Evolutionary conservation across 2,797 vertebrate species (phyloP), one percentile per base, ranked within the genome.

Genomic region (Telmatherina bonti): DNA sequence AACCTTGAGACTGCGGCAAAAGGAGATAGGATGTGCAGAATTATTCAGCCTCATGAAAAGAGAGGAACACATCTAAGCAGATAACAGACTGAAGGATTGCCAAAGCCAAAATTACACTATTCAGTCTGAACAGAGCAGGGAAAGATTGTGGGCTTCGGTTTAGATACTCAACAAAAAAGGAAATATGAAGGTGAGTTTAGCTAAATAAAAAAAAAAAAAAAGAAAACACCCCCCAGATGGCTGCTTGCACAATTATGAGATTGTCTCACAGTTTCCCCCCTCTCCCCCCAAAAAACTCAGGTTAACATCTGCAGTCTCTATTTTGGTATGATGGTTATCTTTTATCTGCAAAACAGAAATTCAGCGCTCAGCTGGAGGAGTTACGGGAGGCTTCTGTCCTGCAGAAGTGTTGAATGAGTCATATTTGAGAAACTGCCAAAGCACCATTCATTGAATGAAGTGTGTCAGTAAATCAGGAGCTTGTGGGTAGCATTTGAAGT

Each of bases 101-200:
- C 64, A 81, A 62, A 76, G 79, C 76, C 81, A 62, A 68, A 72
- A 72, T 82, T 56, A 64, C 66, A 73, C 63, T 78, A 83, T 86
- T 88, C 77, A 61, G 30, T 78, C 30, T 79, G 76, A 85, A 85
- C n/a, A n/a, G n/a, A n/a, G n/a, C n/a, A n/a, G n/a, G n/a, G n/a
- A n/a, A n/a, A 75, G 58, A 83, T 74, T 62, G 52, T 64, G 57
- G 62, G 57, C 74, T 83, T 81, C 51, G 75, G 70, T 72, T 45
- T 73, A 47, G 53, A 85, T 75, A 67, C 62, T 64, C 55, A 83
- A 66, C 54, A 55, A 63, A 80, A 24, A 79, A 70, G 63, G 83
- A 85, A 72, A 72, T n/a, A 61, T 68, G 70, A 83, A 78, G 51
- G 75, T 61, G 67, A 74, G 52, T n/a, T n/a, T n/a, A n/a, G n/a